Evolutionary conservation across 2,113 vertebrate genomes (phyloP), one percentile per base, ranked within the genome.

Genomic region (Enhydra lutris): DNA sequence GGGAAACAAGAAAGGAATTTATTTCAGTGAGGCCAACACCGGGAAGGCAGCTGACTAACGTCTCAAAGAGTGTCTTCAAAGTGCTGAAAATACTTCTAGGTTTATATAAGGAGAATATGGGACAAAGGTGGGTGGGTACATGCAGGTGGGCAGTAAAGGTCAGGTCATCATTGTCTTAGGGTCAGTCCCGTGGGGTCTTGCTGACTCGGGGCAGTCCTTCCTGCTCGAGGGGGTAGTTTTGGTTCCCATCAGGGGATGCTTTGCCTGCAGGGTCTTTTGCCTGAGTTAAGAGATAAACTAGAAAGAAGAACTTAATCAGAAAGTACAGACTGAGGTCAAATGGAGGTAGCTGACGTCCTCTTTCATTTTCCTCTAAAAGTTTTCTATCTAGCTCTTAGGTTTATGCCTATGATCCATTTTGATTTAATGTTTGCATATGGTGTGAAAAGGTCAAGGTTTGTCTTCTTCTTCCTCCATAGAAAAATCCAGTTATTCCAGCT

Each of bases 361-460:
- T 78, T 78, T 47, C 74, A 18, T 78, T 80, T 95, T 93, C 24
- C 86, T 65, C 34, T 78, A 34, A 6, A 83, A 80, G 4, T 45
- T 69, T 91, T 94, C 71, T 39, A 69, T 82, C 89, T 96, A 80
- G 67, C 80, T 34, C 42, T 59, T 52, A 73, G 34, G 14, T 82
- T 90, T 73, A 86, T 92, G 13, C 89, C 18, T 91, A 0, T 36
- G 18, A 63, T 65, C 12, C 34, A 82, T 85, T 95, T 95, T 88
- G 65, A 52, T 90, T 97, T 94, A 86, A 78, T 73, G 89, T 88
- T 86, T 95, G 20, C 34, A 4, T 76, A 21, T 23, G 0, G 0
- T 94, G 3, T 71, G 45, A 92, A 95, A 73, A 94, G 42, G 80
- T 90, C 42, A 87, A 45, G 47, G 73, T 83, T 97, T 65, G 81